Percentiles rank a stretch among this genome's conserved stretches.
These are phyloP conservation scores for Andrena haemorrhoa DNA, from an alignment of 2,888 invertebrate species.

Conservation along the genomic window DNA sequence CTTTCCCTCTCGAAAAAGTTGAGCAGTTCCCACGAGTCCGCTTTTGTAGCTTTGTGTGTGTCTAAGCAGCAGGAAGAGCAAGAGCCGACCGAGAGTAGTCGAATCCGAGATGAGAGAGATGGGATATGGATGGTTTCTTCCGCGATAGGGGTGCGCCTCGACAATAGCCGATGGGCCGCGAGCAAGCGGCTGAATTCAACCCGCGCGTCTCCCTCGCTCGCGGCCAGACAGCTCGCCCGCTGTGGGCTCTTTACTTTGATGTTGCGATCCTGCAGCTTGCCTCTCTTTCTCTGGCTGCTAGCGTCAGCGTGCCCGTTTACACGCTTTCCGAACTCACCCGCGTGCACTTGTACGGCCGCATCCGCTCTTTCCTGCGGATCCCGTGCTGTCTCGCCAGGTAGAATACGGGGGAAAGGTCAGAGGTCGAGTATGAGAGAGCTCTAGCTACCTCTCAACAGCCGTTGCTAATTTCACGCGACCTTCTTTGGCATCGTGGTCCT, in stretches of 20 bases:
- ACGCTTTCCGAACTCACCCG: slow-evolving; percentile 23
- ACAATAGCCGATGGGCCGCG: slow-evolving; percentile 29
- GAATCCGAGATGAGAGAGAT: neutral
- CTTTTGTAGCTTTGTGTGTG: neutral
- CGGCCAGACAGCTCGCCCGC: slow-evolving; percentile 59
- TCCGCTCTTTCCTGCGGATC: neutral
- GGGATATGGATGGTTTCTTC: slow-evolving; percentile 34
- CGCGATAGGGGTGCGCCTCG: slow-evolving; percentile 10
- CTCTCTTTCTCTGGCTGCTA: slow-evolving; percentile 15
- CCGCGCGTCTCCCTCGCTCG: slow-evolving; percentile 35
- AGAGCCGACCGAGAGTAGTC: neutral
- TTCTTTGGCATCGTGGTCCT: neutral
- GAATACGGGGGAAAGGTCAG: neutral
- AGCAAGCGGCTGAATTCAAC: slow-evolving; percentile 32
- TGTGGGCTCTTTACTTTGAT: slow-evolving; percentile 66
- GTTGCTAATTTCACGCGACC: neutral
- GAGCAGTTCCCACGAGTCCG: slow-evolving; percentile 31
- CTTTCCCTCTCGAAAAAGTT: slow-evolving; percentile 4
- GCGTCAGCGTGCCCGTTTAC: slow-evolving; percentile 35
- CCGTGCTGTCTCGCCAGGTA: neutral
- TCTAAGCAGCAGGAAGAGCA: slow-evolving; percentile 11
- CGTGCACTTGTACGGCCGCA: neutral
- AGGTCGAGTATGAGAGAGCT: neutral
- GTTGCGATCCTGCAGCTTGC: slow-evolving; percentile 43
- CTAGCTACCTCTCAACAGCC: neutral